Conservation (phyloP, 2,888 invertebrate species). For the Cordilura impudica region DNA sequence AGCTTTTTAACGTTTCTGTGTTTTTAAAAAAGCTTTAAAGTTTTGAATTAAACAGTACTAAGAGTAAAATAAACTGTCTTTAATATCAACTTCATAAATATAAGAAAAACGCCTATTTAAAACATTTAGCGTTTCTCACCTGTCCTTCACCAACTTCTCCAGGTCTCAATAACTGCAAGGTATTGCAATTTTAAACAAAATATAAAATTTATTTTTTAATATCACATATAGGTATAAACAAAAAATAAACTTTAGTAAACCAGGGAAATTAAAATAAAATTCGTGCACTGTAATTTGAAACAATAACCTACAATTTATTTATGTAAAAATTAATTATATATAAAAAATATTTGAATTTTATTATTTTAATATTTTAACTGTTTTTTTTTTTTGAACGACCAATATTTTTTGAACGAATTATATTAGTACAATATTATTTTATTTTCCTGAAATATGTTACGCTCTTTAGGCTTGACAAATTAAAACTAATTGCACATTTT, state of each 20-base stretch:
- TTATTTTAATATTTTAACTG: not conserved
- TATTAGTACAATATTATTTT: not conserved
- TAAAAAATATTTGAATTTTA: not conserved
- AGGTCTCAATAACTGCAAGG: conserved; percentile 82
- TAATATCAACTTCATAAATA: conserved; percentile 15
- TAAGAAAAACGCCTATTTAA: conserved; percentile 59
- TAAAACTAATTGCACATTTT: conserved; percentile 49
- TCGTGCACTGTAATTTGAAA: not conserved
- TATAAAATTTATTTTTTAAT: conserved; percentile 34
- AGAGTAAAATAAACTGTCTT: not conserved
- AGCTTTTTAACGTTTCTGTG: conserved; percentile 38
- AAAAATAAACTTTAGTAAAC: not conserved
- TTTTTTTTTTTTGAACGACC: not conserved
- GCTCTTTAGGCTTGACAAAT: conserved; percentile 42
- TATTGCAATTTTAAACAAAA: conserved; percentile 49
- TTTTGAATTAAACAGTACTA: not conserved
- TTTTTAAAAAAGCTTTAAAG: conserved; percentile 22
- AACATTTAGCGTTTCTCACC: conserved; percentile 79
- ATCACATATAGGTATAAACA: not conserved
- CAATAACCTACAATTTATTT: not conserved
- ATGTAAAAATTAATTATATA: not conserved
- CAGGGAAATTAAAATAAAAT: not conserved
- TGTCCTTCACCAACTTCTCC: conserved; percentile 86
- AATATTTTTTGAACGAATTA: not conserved
- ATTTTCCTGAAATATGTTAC: not conserved